Evolutionary conservation across 2,888 invertebrate species (phyloP).

Genomic region (Argyresthia albistria): DNA sequence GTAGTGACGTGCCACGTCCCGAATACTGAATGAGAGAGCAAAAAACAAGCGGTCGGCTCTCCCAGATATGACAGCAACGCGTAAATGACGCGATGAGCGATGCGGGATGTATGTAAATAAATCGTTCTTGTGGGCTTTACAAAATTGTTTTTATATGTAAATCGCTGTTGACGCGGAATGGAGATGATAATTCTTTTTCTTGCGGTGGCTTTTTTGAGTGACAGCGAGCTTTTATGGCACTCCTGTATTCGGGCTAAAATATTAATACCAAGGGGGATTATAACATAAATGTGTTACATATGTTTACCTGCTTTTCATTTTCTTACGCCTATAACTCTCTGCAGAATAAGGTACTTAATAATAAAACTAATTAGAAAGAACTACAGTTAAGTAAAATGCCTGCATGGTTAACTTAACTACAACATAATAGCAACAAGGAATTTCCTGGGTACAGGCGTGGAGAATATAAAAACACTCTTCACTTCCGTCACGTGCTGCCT

Average conservation of each 20-base stretch:
- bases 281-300: too few species aligned
- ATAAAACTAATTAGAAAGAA: too few species aligned
- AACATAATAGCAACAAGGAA: too few species aligned
- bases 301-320: too few species aligned
- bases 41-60: constrained; percentile 8
- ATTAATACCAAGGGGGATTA: too few species aligned
- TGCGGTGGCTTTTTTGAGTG: constrained; percentile 1
- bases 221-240: background rate
- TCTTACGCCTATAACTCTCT: too few species aligned
- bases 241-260: too few species aligned
- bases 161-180: constrained; percentile 2
- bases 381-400: too few species aligned
- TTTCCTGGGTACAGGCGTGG: too few species aligned
- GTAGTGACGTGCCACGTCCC: background rate
- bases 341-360: too few species aligned
- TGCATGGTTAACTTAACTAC: too few species aligned
- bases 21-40: constrained; percentile 28
- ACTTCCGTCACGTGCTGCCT: background rate
- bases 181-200: constrained; percentile 1
- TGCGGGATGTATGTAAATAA: constrained; percentile 5
- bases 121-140: constrained; percentile 2
- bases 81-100: constrained; percentile 9
- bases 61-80: constrained; percentile 14
- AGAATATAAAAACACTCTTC: too few species aligned
- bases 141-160: constrained; percentile 5